These are phyloP conservation scores for Cataglyphis rosenhaueri DNA, from an alignment of 2,888 invertebrate species.

Conservation along the genomic window DNA sequence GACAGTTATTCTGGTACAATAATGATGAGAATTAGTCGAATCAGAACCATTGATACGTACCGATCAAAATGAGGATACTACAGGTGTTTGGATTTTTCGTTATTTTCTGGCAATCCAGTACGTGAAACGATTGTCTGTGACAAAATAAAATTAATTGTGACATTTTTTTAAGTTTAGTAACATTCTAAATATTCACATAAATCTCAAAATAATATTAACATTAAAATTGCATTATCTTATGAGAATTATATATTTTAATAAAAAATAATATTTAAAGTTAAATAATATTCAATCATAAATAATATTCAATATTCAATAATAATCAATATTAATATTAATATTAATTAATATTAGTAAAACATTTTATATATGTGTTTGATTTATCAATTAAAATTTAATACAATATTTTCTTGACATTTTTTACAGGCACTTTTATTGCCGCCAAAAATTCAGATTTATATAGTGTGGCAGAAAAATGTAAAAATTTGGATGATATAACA, in stretches of 20 bases:
- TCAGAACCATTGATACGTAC: constrained; percentile 60
- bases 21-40: constrained; percentile 62
- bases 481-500: constrained; percentile 64
- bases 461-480: constrained; percentile 67
- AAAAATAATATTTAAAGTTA: background rate
- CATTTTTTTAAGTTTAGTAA: constrained; percentile 4
- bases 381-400: constrained; percentile 7
- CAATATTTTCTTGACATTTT: background rate
- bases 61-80: constrained; percentile 63
- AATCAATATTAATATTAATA: background rate
- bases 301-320: no score
- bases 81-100: constrained; percentile 57
- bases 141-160: constrained; percentile 1
- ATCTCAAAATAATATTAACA: constrained; percentile 6
- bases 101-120: constrained; percentile 57
- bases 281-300: background rate
- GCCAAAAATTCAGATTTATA: background rate
- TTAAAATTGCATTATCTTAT: background rate
- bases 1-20: constrained; percentile 59
- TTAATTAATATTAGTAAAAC: background rate
- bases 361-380: background rate
- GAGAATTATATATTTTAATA: background rate
- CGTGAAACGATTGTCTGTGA: constrained; percentile 16
- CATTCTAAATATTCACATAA: background rate
- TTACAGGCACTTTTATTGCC: background rate